Evolutionary conservation across 2,888 invertebrate genomes (phyloP), one percentile per base, ranked within the genome.

Genomic region (Acrocera orbiculus): DNA sequence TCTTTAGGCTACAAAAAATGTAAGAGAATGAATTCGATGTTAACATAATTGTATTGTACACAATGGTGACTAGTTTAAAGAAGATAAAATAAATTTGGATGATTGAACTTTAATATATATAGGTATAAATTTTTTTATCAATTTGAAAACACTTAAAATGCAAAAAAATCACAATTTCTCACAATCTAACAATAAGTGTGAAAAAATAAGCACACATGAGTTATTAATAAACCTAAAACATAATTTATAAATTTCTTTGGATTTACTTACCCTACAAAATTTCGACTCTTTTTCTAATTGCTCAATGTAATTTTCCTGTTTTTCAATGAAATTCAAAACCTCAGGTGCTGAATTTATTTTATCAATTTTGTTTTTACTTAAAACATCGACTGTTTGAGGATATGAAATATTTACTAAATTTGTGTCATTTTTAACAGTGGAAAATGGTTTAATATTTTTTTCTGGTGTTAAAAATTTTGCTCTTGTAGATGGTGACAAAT

Each of bases 251-350:
- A 17, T 19, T 1, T 13, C 24, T 14, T 31, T 26, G 16, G 8
- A 14, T 22, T 4, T 8, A 43, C 40, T 43, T 54, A 75, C 75
- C 58, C 80, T 70, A 52, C 83, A 85, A 50, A 79, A 82, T 47
- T 77, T 76, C 24, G 83, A 82, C 61, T 86, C 85, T 44, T 77
- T 70, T 53, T 86, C 85, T 32, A 86, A 54, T 52, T 86, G 85
- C 41, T 83, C 80, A 31, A 86, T 85, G 49, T 86, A 85, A 46
- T 82, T 82, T 49, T 85, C 85, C 47, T 86, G 85, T 41, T 80
- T 73, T 55, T 83, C 80, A 30, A 85, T 80, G 49, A 82, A 85
- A 45, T 73, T 70, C 54, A 80, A 67, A 27, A 85, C 65, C 52
- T 85, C 83, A 10, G 75, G 53, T 46, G 76, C 61, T 46, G 71